Percentiles rank a stretch among this genome's conserved stretches.
Conservation (phyloP, 2,113 vertebrate genomes). For the Mustelus asterias region DNA sequence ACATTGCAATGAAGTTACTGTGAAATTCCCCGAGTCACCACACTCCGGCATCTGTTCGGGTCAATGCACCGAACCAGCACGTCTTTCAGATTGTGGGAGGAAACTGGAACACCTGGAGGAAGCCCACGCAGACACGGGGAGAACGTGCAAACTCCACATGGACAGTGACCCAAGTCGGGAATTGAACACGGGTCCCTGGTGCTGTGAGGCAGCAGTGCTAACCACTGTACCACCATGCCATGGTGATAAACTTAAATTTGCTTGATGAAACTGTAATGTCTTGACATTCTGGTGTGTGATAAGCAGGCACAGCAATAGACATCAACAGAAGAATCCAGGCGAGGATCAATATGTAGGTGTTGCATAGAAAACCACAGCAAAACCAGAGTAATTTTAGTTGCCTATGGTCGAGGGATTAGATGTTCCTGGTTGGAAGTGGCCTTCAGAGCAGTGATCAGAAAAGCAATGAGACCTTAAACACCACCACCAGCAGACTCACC, state of each 20-base stretch:
- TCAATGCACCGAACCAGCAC: too few species aligned
- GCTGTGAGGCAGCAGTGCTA: too few species aligned
- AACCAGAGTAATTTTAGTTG: background rate
- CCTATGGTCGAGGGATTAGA: background rate
- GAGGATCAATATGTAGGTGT: background rate
- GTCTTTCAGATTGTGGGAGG: too few species aligned
- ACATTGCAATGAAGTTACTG: too few species aligned
- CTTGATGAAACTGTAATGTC: background rate
- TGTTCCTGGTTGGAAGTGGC: background rate
- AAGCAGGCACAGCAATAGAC: background rate
- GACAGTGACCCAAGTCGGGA: too few species aligned
- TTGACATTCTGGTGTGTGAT: background rate
- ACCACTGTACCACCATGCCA: too few species aligned
- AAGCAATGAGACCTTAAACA: background rate
- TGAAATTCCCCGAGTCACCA: too few species aligned
- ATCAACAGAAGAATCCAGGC: background rate
- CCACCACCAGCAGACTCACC: background rate
- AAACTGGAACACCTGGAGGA: too few species aligned
- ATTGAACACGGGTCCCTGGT: too few species aligned
- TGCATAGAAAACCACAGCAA: background rate
- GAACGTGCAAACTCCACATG: too few species aligned
- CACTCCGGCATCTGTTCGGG: too few species aligned
- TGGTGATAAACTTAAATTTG: background rate
- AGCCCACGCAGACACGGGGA: too few species aligned
- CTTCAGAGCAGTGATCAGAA: background rate